A percentile compares a stretch with the other conserved stretches of the same genome.
These are phyloP conservation scores for Caenorhabditis drosophilae DNA, from an alignment of 2,888 invertebrate genomes.

Conservation along the genomic window DNA sequence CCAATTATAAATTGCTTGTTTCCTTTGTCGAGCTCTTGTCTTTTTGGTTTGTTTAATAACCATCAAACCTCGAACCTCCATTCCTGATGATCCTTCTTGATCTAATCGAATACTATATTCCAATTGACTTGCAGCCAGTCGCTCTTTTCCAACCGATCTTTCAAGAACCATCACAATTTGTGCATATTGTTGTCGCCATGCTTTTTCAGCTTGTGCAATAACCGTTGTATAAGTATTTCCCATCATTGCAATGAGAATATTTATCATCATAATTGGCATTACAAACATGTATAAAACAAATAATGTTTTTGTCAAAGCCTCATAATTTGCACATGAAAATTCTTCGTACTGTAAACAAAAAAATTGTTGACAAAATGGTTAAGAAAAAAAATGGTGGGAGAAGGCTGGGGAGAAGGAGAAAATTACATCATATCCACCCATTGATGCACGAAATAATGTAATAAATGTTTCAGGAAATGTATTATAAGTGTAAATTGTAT, in stretches of 20 bases:
- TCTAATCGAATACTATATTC: conserved; percentile 84
- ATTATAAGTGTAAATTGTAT: conserved; percentile 71
- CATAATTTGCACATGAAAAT: conserved; percentile 86
- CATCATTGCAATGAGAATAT: conserved; percentile 99
- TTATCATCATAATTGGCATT: conserved; percentile 90
- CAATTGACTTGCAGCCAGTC: conserved; percentile 87
- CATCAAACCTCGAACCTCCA: conserved; percentile 80
- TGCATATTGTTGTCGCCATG: conserved; percentile 99
- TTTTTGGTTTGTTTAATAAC: conserved; percentile 96
- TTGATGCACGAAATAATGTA: conserved; percentile 94
- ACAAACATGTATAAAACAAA: conserved; percentile 97
- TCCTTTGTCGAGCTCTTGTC: conserved; percentile 91
- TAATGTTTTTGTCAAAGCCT: conserved; percentile 89
- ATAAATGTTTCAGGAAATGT: conserved; percentile 92
- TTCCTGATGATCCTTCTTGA: conserved; percentile 39
- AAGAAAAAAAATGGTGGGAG: conserved; percentile 51
- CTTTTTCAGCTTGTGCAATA: conserved; percentile 96
- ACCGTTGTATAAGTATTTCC: conserved; percentile 98
- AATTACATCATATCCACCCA: conserved; percentile 96
- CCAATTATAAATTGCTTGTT: conserved; percentile 95
- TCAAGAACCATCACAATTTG: conserved; percentile 96
- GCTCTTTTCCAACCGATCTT: conserved; percentile 86
- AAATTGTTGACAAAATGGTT: background rate
- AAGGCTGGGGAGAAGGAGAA: too few species aligned
- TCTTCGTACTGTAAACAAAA: conserved; percentile 83